Evolutionary conservation across 2,797 vertebrate genomes (phyloP).

Genomic region (Alectoris magna): DNA sequence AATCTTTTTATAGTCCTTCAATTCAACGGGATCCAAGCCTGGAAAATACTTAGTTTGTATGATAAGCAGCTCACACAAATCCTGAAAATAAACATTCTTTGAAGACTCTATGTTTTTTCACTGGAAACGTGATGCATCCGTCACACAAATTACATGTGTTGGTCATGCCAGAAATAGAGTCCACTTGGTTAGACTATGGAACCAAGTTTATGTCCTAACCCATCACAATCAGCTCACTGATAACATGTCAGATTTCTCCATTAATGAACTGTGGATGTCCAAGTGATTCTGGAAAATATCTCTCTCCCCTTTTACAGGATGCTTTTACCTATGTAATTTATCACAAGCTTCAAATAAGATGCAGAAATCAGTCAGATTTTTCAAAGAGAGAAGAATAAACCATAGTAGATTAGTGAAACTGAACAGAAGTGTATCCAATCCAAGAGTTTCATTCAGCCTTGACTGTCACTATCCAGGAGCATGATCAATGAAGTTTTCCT

Average conservation of each 20-base stretch:
- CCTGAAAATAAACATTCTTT: slow-evolving; percentile 2
- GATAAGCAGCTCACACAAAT: slow-evolving; percentile 53
- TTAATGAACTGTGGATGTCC: background rate
- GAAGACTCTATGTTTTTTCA: slow-evolving; percentile 2
- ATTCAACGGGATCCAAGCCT: slow-evolving; percentile 53
- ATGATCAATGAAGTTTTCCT: background rate
- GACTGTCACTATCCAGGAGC: background rate
- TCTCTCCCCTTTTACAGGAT: background rate
- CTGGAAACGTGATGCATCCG: background rate
- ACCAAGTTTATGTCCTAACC: background rate
- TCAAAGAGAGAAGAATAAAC: slow-evolving; percentile 3
- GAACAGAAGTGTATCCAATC: slow-evolving; percentile 21
- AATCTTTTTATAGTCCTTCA: slow-evolving; percentile 63
- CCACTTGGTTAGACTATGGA: background rate
- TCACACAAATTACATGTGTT: background rate
- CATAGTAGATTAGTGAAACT: slow-evolving; percentile 29
- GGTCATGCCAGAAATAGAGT: background rate
- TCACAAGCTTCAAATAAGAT: slow-evolving; percentile 12
- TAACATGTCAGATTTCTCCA: background rate
- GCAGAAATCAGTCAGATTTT: slow-evolving; percentile 47
- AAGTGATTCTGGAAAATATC: background rate
- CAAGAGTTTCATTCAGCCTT: slow-evolving; percentile 38
- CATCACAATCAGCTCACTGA: background rate
- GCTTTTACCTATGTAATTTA: background rate
- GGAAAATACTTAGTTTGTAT: background rate